Percentiles rank a stretch among this genome's conserved stretches.
phyloP scores from a whole-genome alignment of 2,113 vertebrate species.

The Protobothrops mucrosquamatus region DNA sequence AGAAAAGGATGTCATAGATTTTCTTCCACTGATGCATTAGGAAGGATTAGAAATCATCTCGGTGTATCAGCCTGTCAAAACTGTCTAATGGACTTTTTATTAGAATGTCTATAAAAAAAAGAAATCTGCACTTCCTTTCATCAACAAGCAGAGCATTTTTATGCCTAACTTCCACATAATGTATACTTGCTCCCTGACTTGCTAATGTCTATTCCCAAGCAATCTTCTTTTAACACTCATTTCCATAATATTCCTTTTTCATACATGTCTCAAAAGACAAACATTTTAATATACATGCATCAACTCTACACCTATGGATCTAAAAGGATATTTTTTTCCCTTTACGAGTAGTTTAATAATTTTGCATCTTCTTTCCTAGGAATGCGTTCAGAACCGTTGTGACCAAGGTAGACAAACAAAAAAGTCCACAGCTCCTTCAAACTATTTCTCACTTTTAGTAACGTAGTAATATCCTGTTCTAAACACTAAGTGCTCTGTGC shows the following conservation, averaged over 20 bases:
- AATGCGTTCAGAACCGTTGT: not conserved
- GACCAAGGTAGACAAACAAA: conserved; percentile 5
- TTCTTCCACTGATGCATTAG: not conserved
- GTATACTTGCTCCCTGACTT: not conserved
- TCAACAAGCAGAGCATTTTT: not conserved
- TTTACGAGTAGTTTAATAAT: conserved; percentile 21
- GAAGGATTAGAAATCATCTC: not conserved
- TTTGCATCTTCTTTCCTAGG: conserved; percentile 8
- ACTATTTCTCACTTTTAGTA: conserved; percentile 31
- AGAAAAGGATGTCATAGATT: not conserved
- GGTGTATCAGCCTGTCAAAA: not conserved
- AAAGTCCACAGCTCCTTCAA: conserved; percentile 1
- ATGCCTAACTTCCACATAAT: not conserved
- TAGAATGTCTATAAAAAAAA: not conserved
- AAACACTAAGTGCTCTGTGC: conserved; percentile 32
- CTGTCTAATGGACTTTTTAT: not conserved
- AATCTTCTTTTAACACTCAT: not conserved
- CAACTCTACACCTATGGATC: not conserved
- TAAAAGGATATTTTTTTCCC: not conserved
- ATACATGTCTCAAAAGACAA: not conserved
- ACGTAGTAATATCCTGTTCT: conserved; percentile 6
- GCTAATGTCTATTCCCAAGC: not conserved
- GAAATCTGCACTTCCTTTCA: not conserved
- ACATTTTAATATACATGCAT: not conserved
- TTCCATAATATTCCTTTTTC: not conserved